Percentiles rank a stretch among this genome's conserved stretches.
Evolutionary conservation across 2,113 vertebrate genomes (phyloP).

Genomic region (Aegotheles bennettii): DNA sequence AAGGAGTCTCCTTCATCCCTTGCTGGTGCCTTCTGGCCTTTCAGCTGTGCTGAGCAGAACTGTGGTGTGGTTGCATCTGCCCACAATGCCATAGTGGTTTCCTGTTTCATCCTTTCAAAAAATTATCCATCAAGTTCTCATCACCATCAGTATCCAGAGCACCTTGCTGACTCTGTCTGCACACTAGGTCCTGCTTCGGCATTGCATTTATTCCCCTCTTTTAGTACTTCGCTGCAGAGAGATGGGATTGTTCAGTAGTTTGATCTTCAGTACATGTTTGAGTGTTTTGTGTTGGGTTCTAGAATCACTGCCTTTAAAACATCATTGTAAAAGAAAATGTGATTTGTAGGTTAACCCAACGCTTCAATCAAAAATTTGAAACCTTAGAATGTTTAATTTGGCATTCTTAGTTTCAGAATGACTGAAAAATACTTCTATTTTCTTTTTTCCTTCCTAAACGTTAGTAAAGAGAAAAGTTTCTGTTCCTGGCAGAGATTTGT

Average conservation of each 20-base stretch:
- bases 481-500: background rate
- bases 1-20: background rate
- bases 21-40: background rate
- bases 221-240: background rate
- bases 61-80: background rate
- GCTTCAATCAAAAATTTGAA: background rate
- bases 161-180: background rate
- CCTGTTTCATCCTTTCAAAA: background rate
- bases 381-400: slow-evolving; percentile 10
- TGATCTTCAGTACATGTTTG: background rate
- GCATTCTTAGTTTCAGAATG: background rate
- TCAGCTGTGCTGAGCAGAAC: background rate
- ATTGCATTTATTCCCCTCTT: fast-evolving
- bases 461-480: background rate
- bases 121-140: background rate
- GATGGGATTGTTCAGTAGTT: background rate
- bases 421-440: background rate
- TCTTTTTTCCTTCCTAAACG: background rate
- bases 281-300: background rate
- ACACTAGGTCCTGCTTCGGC: background rate
- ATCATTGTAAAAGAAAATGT: background rate
- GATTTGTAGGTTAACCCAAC: background rate
- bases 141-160: background rate
- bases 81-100: fast-evolving
- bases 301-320: background rate